A percentile compares a stretch with the other conserved stretches of the same genome.
phyloP scores from a whole-genome alignment of 1,140 invertebrate genomes.

The Drosophila pandora region DNA sequence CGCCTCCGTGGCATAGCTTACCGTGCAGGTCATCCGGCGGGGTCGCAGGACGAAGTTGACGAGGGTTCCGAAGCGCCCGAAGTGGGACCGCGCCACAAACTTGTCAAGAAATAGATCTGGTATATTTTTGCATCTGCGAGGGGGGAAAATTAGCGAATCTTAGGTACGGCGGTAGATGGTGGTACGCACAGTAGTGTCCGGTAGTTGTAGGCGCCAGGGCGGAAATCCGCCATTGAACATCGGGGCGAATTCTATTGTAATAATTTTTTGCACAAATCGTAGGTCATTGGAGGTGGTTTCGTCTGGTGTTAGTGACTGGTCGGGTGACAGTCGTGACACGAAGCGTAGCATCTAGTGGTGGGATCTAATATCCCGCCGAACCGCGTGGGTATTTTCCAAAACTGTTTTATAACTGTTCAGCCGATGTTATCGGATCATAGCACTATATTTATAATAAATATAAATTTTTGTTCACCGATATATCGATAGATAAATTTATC shows the following conservation, averaged over 20 bases:
- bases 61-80: conserved; percentile 87
- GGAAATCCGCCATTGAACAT: conserved; percentile 50
- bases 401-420: not conserved
- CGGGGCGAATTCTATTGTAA: not conserved
- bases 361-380: not conserved
- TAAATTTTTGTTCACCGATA: too few species aligned
- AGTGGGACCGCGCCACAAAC: conserved; percentile 87
- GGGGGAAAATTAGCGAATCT: not conserved
- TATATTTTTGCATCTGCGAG: conserved; percentile 86
- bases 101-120: conserved; percentile 87
- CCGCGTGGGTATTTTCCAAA: not conserved
- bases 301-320: too few species aligned
- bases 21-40: conserved; percentile 85
- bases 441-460: too few species aligned
- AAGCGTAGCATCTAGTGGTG: not conserved
- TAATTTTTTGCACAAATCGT: not conserved
- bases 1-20: conserved; percentile 86
- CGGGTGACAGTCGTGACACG: not conserved
- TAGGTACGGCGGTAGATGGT: not conserved
- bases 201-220: conserved; percentile 47
- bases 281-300: not conserved
- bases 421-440: too few species aligned
- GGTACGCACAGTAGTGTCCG: conserved; percentile 64
- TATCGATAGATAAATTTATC: too few species aligned
- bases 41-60: conserved; percentile 86